Conservation (phyloP, 2,888 invertebrate species). For the Machimus atricapillus region DNA sequence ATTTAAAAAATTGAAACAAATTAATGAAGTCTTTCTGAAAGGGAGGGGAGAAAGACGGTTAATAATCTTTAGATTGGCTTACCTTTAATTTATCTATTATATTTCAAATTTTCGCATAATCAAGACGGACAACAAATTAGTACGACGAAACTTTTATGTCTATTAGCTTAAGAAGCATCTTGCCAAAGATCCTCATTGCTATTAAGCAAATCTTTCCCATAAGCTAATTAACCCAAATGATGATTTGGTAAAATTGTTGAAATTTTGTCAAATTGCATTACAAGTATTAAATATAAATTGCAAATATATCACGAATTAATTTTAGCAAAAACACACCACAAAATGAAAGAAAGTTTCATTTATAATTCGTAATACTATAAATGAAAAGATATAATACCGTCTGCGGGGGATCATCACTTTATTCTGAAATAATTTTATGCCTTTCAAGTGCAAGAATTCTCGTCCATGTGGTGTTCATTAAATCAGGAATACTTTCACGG, state of each 20-base stretch:
- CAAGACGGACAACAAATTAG: too few relatives aligned
- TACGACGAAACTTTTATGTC: too few relatives aligned
- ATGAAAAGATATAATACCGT: not conserved
- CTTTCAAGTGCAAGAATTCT: not conserved
- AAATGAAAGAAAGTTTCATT: not conserved
- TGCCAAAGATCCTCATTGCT: too few relatives aligned
- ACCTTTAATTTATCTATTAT: not conserved
- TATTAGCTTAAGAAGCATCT: too few relatives aligned
- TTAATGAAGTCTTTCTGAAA: too few relatives aligned
- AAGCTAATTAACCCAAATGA: too few relatives aligned
- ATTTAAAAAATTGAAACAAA: not conserved
- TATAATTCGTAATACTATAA: not conserved
- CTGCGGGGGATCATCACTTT: not conserved
- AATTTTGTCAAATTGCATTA: not conserved
- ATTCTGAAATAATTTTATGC: not conserved
- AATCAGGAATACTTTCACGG: not conserved
- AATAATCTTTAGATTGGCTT: not conserved
- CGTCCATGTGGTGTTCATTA: not conserved
- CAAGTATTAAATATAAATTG: not conserved
- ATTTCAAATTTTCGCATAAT: not conserved
- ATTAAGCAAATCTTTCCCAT: too few relatives aligned
- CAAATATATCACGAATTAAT: not conserved
- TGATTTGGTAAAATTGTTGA: not conserved
- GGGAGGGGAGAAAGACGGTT: not conserved
- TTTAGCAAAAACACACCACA: not conserved